phyloP scores from a whole-genome alignment of 2,888 invertebrate species.

The Papilio demoleus region DNA sequence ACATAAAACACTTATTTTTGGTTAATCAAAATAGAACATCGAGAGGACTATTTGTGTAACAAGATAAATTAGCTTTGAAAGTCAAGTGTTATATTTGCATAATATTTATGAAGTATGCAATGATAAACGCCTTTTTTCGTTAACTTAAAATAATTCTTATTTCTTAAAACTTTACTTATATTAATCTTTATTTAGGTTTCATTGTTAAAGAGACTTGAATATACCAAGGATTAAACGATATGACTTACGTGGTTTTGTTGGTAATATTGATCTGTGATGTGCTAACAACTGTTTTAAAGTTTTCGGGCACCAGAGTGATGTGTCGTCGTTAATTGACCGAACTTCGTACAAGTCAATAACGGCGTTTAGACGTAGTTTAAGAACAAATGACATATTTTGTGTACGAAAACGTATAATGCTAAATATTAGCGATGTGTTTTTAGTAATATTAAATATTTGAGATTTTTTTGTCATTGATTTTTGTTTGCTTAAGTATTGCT shows the following conservation, averaged over 20 bases:
- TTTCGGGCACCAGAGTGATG: conserved; percentile 32
- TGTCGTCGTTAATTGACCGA: conserved; percentile 38
- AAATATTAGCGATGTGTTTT: conserved; percentile 57
- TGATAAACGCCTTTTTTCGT: too few relatives aligned
- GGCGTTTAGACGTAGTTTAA: conserved; percentile 55
- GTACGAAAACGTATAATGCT: conserved; percentile 62
- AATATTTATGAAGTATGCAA: too few relatives aligned
- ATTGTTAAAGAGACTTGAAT: too few relatives aligned
- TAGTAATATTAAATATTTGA: conserved; percentile 57
- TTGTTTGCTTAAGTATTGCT: conserved; percentile 63
- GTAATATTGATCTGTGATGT: conserved; percentile 73
- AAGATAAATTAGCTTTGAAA: too few relatives aligned
- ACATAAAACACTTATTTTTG: too few relatives aligned
- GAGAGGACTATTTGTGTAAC: too few relatives aligned
- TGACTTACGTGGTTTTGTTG: conserved; percentile 29
- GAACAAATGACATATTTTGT: conserved; percentile 80
- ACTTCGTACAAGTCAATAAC: conserved; percentile 30
- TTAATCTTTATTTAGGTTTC: too few relatives aligned
- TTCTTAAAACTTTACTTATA: background rate
- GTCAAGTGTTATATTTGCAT: too few relatives aligned
- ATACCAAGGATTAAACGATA: too few relatives aligned
- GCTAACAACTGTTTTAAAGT: conserved; percentile 63
- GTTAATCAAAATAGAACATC: too few relatives aligned
- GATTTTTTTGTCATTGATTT: conserved; percentile 53
- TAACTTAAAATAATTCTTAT: too few relatives aligned